Evolutionary conservation across 2,113 vertebrate genomes (phyloP).

Genomic region (Poeciliopsis turrubarensis): DNA sequence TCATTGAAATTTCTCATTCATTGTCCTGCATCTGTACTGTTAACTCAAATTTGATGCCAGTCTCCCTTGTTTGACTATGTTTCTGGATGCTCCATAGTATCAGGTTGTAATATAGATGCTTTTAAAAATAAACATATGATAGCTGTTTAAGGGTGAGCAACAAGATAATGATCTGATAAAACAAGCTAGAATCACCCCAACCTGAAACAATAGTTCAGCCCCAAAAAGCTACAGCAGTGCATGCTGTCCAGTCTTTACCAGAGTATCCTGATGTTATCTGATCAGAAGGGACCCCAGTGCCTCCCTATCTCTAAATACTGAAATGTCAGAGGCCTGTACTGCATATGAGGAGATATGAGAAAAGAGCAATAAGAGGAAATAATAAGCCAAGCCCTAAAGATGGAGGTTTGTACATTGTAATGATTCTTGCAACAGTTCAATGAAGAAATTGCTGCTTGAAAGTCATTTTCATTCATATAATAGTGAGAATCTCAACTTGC

Average conservation of each 20-base stretch:
- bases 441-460: conserved; percentile 59
- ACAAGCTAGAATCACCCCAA: conserved; percentile 22
- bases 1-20: too few species aligned
- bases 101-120: conserved; percentile 10
- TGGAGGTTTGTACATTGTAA: conserved; percentile 68
- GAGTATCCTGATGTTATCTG: conserved; percentile 52
- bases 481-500: conserved; percentile 68
- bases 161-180: conserved; percentile 58
- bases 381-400: conserved; percentile 59
- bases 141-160: conserved; percentile 25
- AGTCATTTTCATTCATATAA: conserved; percentile 69
- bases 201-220: conserved; percentile 49
- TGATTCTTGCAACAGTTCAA: conserved; percentile 69
- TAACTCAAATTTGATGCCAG: too few species aligned
- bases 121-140: conserved; percentile 3
- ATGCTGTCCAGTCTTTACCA: conserved; percentile 34
- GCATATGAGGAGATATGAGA: conserved; percentile 58
- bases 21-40: too few species aligned
- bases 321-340: conserved; percentile 55
- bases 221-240: conserved; percentile 12
- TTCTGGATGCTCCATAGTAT: background rate
- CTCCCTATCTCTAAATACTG: conserved; percentile 55
- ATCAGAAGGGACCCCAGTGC: conserved; percentile 39
- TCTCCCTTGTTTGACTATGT: too few species aligned
- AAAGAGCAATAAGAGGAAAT: conserved; percentile 55